These are phyloP conservation scores for Phaenicophaeus curvirostris DNA, from an alignment of 2,797 vertebrate species.

Conservation along the genomic window DNA sequence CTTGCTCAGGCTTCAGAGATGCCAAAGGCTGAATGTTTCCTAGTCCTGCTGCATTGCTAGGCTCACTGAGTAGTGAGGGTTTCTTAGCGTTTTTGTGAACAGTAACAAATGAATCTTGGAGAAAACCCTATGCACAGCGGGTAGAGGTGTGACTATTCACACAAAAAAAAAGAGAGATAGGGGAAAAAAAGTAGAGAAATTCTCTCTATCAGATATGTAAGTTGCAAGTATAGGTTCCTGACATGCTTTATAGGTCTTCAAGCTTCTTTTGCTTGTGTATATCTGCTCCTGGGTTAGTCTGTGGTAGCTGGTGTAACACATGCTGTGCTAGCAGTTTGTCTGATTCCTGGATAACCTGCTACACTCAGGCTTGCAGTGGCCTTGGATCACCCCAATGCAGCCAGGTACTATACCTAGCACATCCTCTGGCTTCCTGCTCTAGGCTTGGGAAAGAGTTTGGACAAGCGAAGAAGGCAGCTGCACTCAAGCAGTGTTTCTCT, in stretches of 20 bases:
- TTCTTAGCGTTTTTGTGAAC: not conserved
- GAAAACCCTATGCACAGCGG: not conserved
- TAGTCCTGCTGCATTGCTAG: not conserved
- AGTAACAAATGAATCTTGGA: not conserved
- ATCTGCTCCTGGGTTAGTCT: not conserved
- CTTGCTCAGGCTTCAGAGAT: not conserved
- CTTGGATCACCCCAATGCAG: accelerated
- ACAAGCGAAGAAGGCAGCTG: not conserved
- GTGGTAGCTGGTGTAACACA: accelerated
- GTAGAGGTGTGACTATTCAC: not conserved
- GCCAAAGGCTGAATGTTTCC: accelerated
- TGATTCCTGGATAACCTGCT: not conserved
- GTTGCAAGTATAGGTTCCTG: not conserved
- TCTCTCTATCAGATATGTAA: not conserved
- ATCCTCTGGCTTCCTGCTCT: not conserved
- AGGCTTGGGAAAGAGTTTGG: not conserved
- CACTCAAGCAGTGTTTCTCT: not conserved
- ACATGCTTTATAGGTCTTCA: not conserved
- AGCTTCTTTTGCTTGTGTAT: not conserved
- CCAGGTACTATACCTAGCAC: not conserved
- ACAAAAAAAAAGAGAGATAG: too few relatives aligned
- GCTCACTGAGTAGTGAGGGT: not conserved
- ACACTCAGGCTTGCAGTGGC: not conserved
- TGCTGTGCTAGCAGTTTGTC: not conserved
- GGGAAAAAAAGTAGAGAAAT: accelerated